phyloP scores from a whole-genome alignment of 2,113 vertebrate genomes.

The Formicarius rufipectus region DNA sequence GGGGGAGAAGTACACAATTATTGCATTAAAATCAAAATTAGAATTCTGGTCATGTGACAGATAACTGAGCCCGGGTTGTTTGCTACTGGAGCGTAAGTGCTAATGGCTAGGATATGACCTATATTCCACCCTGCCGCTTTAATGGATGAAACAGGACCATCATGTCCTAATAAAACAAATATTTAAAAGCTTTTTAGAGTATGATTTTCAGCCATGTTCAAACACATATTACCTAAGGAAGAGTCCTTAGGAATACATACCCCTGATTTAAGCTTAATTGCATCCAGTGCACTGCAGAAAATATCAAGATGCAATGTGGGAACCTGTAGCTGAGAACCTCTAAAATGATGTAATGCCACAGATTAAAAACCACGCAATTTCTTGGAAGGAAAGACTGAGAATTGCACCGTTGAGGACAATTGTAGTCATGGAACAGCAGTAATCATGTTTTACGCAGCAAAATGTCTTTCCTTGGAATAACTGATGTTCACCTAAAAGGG shows the following conservation, averaged over 20 bases:
- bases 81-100: constrained; percentile 22
- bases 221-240: background rate
- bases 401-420: background rate
- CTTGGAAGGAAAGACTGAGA: constrained; percentile 20
- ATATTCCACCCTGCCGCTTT: background rate
- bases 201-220: constrained; percentile 40
- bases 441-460: background rate
- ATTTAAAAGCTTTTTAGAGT: constrained; percentile 16
- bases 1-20: background rate
- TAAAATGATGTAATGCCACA: constrained; percentile 19
- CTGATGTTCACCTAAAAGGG: background rate
- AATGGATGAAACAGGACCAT: constrained; percentile 21
- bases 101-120: constrained; percentile 62
- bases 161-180: constrained; percentile 13
- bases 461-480: background rate
- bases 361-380: constrained; percentile 52
- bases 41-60: background rate
- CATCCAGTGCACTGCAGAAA: background rate
- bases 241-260: background rate
- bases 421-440: background rate
- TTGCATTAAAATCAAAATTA: constrained; percentile 34
- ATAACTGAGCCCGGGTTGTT: constrained; percentile 44
- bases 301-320: constrained; percentile 14
- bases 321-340: background rate
- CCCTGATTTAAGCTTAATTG: constrained; percentile 57